Evolutionary conservation across 2,113 vertebrate species (phyloP).

Genomic region (Actenoides hombroni): DNA sequence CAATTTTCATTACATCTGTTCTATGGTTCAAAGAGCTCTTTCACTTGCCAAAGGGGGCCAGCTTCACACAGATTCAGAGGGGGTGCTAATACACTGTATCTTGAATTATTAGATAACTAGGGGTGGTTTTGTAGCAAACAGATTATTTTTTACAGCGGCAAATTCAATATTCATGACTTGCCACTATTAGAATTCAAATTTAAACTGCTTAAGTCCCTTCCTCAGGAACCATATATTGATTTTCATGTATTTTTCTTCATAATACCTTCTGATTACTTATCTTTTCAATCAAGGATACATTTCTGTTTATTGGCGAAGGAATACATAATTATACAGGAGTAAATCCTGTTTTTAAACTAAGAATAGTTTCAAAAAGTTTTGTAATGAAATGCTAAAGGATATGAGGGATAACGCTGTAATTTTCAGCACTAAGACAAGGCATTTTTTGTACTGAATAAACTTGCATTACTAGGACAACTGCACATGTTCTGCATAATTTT

Average conservation of each 20-base stretch:
- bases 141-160: conserved; percentile 67
- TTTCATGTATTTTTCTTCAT: conserved; percentile 64
- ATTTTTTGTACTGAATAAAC: conserved; percentile 24
- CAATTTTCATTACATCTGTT: conserved; percentile 84
- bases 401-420: conserved; percentile 1
- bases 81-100: conserved; percentile 69
- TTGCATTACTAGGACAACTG: conserved; percentile 45
- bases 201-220: conserved; percentile 66
- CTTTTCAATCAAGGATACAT: conserved; percentile 28
- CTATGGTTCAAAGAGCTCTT: conserved; percentile 81
- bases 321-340: conserved; percentile 12
- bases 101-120: conserved; percentile 75
- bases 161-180: conserved; percentile 72
- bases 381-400: neutral
- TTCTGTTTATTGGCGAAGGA: conserved; percentile 59
- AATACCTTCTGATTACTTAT: conserved; percentile 44
- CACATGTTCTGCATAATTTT: conserved; percentile 70
- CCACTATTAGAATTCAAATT: conserved; percentile 68
- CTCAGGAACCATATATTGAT: conserved; percentile 59
- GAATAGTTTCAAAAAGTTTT: conserved; percentile 20
- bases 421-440: neutral
- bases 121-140: conserved; percentile 69
- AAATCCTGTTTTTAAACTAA: conserved; percentile 36
- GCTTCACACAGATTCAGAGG: conserved; percentile 69
- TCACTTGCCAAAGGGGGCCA: conserved; percentile 77